Evolutionary conservation across 2,797 vertebrate genomes (phyloP), one percentile per base, ranked within the genome.

Genomic region (Sitta carolinensis): DNA sequence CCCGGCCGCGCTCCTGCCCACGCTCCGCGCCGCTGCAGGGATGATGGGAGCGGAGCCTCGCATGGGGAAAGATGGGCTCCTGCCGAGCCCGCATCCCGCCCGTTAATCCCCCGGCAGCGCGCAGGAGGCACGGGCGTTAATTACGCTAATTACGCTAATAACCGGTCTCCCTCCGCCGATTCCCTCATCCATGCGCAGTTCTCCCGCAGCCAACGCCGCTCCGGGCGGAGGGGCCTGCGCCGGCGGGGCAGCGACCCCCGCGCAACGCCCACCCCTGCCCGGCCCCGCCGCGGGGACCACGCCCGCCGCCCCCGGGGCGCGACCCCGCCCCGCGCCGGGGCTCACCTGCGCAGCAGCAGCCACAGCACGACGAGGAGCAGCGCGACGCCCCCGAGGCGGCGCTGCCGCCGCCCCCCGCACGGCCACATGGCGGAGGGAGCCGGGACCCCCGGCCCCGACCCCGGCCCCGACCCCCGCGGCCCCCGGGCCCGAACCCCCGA

Each of bases 1-100:
- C 0, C 61, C 13, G 70, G 19, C 62, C 4, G 51, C 30, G 5
- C 22, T 43, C 8, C 87, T 70, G 19, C 74, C 77, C 70, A 34
- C 54, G 42, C 66, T 69, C 17, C 55, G 32, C 4, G 18, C 73
- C 20, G 52, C 70, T 1, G n/a, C 67, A 7, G 59, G 59, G 12
- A 55, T 16, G 11, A 43, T 4, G 69, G 86, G 18, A 75, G 86
- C 55, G 42, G 62, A 29, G 1, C 5, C 47, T 23, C 25, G 0
- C 17, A 1, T 5, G 0, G 22, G 40, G 3, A 13, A 7, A 6
- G 29, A 16, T 0, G 40, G 14, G n/a, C 15, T 30, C 4, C 21
- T 2, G 19, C 6, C 45, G 52, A n/a, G 45, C 75, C 45, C 12
- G n/a, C 38, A n/a, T 23, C 40, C 55, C 19, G n/a, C 55, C 18